These are phyloP conservation scores for Drosophila pandora DNA, from an alignment of 1,140 invertebrate species.

Conservation along the genomic window DNA sequence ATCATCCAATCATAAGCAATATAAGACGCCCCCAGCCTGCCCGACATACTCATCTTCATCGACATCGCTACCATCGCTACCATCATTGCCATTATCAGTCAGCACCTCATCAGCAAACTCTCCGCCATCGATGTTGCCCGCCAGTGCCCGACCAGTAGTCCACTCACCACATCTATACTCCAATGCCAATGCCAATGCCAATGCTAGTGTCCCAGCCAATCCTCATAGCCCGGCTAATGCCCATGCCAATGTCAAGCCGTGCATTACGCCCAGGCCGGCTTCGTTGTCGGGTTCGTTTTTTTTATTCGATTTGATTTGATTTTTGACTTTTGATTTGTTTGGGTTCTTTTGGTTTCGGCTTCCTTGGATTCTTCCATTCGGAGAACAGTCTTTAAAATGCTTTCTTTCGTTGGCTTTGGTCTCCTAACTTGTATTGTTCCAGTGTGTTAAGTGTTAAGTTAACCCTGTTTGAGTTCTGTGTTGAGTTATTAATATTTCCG, in stretches of 20 bases:
- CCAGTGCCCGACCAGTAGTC: slow-evolving; percentile 46
- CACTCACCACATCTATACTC: slow-evolving; percentile 60
- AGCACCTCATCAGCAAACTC: slow-evolving; percentile 35
- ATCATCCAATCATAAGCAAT: slow-evolving; percentile 58
- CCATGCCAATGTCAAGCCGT: slow-evolving; percentile 74
- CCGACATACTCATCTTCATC: slow-evolving; percentile 30
- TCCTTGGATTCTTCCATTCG: slow-evolving; percentile 27
- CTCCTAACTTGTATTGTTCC: not conserved
- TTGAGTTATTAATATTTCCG: slow-evolving; percentile 12
- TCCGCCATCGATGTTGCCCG: slow-evolving; percentile 55
- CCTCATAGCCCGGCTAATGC: slow-evolving; percentile 39
- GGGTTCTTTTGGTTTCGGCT: slow-evolving; percentile 28
- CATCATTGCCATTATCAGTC: slow-evolving; percentile 46
- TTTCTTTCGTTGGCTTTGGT: slow-evolving; percentile 37
- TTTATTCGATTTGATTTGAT: slow-evolving; percentile 36
- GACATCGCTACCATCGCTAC: slow-evolving; percentile 39
- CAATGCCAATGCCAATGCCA: slow-evolving; percentile 60
- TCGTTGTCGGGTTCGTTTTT: slow-evolving; percentile 83
- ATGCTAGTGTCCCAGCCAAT: slow-evolving; percentile 46
- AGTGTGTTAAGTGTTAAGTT: not conserved
- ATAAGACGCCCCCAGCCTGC: slow-evolving; percentile 45
- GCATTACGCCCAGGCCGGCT: slow-evolving; percentile 81
- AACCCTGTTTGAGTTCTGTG: slow-evolving; percentile 3
- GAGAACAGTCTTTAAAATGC: slow-evolving; percentile 1
- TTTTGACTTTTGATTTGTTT: slow-evolving; percentile 56